A percentile compares a stretch with the other conserved stretches of the same genome.
Evolutionary conservation across 2,888 invertebrate genomes (phyloP).

Genomic region (Trimorus sp.): DNA sequence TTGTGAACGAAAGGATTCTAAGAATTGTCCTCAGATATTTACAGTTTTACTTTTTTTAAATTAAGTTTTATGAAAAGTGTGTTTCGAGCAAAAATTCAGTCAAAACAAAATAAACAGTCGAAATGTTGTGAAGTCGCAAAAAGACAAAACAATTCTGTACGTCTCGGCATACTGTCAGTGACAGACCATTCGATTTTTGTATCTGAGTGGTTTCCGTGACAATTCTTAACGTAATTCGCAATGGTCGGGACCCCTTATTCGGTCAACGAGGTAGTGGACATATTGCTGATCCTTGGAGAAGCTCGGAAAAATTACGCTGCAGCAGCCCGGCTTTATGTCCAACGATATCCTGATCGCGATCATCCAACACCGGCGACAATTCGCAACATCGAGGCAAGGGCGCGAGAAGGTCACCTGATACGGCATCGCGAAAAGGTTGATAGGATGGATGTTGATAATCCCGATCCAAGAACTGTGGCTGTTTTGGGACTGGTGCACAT

Average conservation of each 20-base stretch:
- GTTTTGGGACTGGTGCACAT: no score
- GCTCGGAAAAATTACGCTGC: background rate
- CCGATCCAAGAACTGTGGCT: no score
- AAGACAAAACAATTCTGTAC: background rate
- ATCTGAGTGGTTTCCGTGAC: background rate
- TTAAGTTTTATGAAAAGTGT: background rate
- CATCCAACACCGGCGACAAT: background rate
- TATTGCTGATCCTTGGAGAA: background rate
- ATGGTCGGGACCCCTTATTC: background rate
- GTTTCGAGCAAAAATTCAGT: background rate
- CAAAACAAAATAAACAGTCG: background rate
- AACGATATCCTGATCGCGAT: no score
- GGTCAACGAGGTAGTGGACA: background rate
- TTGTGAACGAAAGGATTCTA: background rate
- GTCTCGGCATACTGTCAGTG: background rate
- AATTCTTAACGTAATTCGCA: no score
- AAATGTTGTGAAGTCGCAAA: background rate
- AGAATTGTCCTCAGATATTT: background rate
- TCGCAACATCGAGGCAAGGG: background rate
- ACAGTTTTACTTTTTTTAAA: background rate
- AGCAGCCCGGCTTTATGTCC: background rate
- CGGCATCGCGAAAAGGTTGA: background rate
- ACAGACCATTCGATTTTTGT: background rate
- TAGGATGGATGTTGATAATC: no score
- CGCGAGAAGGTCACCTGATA: background rate